A percentile compares a stretch with the other conserved stretches of the same genome.
Evolutionary conservation across 1,140 invertebrate genomes (phyloP).

Genomic region (Ceratina calcarata): DNA sequence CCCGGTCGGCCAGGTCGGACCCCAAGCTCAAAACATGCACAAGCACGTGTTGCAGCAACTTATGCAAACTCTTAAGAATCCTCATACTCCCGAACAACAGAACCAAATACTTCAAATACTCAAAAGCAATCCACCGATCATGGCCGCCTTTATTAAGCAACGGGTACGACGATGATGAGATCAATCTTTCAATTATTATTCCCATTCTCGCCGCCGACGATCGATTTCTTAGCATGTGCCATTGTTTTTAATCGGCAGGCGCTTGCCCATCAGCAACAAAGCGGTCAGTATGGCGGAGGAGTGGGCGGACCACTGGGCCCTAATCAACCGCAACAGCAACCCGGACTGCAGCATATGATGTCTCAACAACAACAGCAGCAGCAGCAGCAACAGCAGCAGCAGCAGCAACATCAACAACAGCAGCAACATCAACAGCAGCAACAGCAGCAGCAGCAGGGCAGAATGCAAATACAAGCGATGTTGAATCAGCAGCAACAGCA

Average conservation of each 20-base stretch:
- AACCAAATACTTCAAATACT: constrained; percentile 95
- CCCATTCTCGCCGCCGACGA: not conserved
- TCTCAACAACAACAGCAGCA: constrained; percentile 80
- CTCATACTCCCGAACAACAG: constrained; percentile 95
- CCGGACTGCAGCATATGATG: constrained; percentile 79
- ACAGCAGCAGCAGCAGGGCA: constrained; percentile 75
- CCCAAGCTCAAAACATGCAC: constrained; percentile 79
- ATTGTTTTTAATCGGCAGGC: constrained; percentile 65
- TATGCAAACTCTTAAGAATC: constrained; percentile 93
- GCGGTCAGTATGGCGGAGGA: constrained; percentile 72
- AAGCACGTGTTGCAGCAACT: constrained; percentile 94
- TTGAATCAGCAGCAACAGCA: constrained; percentile 76
- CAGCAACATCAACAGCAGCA: constrained; percentile 78
- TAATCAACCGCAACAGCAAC: constrained; percentile 81
- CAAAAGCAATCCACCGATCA: constrained; percentile 96
- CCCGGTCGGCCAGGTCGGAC: constrained; percentile 76
- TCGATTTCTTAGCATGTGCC: too few relatives aligned
- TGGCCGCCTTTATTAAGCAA: constrained; percentile 98
- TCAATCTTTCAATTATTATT: constrained; percentile 4
- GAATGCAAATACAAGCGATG: constrained; percentile 77
- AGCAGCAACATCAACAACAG: constrained; percentile 77
- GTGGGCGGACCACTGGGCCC: constrained; percentile 72
- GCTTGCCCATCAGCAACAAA: constrained; percentile 73
- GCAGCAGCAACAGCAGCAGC: constrained; percentile 78
- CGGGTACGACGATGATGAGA: constrained; percentile 78